These are phyloP conservation scores for Apomyelois bistriatella DNA, from an alignment of 2,888 invertebrate species.

Conservation along the genomic window DNA sequence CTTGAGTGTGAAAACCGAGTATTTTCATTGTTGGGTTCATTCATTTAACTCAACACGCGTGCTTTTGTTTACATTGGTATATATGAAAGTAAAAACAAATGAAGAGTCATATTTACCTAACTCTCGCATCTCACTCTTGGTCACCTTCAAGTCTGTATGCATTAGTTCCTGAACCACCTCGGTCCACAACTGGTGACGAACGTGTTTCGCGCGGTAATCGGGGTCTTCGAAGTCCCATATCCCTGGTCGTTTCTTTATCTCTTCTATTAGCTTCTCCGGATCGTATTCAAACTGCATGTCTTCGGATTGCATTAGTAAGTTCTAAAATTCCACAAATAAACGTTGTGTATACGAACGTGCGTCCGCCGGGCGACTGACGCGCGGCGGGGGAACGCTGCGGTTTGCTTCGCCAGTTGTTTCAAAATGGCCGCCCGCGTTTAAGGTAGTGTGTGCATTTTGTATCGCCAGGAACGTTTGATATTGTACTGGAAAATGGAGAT, in stretches of 20 bases:
- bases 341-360: constrained; percentile 48
- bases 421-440: constrained; percentile 50
- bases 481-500: constrained; percentile 22
- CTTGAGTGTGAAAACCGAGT: background rate
- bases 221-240: constrained; percentile 63
- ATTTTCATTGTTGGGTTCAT: background rate
- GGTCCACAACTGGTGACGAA: constrained; percentile 53
- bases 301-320: background rate
- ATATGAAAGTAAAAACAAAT: background rate
- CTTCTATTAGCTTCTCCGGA: constrained; percentile 62
- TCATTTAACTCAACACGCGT: background rate
- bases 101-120: constrained; percentile 43
- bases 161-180: constrained; percentile 62
- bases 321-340: constrained; percentile 16
- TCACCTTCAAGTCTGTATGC: constrained; percentile 48
- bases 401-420: constrained; percentile 32
- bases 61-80: constrained; percentile 13
- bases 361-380: constrained; percentile 67
- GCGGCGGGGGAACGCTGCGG: constrained; percentile 60
- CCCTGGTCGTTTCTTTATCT: constrained; percentile 63
- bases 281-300: constrained; percentile 70
- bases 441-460: constrained; percentile 38
- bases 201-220: constrained; percentile 54
- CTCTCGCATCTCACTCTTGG: constrained; percentile 67
- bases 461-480: constrained; percentile 23